These are phyloP conservation scores for Sussaba pulchella DNA, from an alignment of 2,888 invertebrate species.

Conservation along the genomic window DNA sequence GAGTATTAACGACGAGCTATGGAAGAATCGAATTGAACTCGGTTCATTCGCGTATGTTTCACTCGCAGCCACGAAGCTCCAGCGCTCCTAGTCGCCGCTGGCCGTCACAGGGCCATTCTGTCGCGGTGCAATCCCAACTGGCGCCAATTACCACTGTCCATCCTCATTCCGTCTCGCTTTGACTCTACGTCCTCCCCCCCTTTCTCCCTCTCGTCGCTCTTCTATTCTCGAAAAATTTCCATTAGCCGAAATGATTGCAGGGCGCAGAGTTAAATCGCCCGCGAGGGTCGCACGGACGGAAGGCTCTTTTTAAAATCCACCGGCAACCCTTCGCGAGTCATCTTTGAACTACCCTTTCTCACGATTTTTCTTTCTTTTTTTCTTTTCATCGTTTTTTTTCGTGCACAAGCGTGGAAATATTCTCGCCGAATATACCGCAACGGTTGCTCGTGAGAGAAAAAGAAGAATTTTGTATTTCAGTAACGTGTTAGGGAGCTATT, in stretches of 20 bases:
- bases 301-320: constrained; percentile 25
- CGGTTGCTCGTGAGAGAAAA: constrained; percentile 2
- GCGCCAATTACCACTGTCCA: constrained; percentile 33
- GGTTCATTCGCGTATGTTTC: too few relatives aligned
- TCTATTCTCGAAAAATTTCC: constrained; percentile 67
- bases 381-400: constrained; percentile 5
- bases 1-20: too few relatives aligned
- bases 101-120: constrained; percentile 3
- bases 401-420: constrained; percentile 25
- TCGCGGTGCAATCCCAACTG: constrained; percentile 45
- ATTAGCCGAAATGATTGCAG: constrained; percentile 71
- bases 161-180: background rate
- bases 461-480: constrained; percentile 44
- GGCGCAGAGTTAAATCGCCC: constrained; percentile 21
- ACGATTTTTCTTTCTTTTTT: constrained; percentile 15
- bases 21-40: too few relatives aligned
- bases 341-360: constrained; percentile 38
- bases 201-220: background rate
- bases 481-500: constrained; percentile 17
- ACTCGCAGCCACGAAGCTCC: too few relatives aligned
- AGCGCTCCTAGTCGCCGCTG: too few relatives aligned
- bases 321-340: constrained; percentile 19
- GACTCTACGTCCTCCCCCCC: background rate
- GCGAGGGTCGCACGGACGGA: background rate
- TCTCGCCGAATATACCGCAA: constrained; percentile 19